Evolutionary conservation across 64 coral and sea anemone species (phyloP).

Genomic region (Cladopsammia gracilis): DNA sequence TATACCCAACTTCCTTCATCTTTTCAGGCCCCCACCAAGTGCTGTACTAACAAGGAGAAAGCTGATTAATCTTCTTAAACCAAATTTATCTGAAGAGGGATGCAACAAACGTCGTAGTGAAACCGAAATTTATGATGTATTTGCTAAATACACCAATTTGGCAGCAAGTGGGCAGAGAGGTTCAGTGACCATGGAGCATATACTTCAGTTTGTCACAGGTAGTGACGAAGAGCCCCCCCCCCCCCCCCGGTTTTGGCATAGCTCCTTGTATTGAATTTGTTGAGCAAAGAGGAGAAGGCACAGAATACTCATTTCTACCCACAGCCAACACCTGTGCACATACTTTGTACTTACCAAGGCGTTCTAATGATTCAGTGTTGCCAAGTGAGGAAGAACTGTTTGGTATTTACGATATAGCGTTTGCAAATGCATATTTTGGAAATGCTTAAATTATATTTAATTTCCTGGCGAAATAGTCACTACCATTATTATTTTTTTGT

Average conservation of each 20-base stretch:
- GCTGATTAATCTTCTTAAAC: constrained; percentile 7
- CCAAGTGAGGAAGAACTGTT: constrained; percentile 45
- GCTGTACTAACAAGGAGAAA: background rate
- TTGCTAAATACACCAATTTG: constrained; percentile 6
- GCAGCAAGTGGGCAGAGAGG: constrained; percentile 41
- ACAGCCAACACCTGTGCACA: constrained; percentile 55
- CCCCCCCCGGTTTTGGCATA: background rate
- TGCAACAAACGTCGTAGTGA: constrained; percentile 25
- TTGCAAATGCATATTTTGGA: constrained; percentile 61
- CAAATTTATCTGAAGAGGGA: constrained; percentile 51
- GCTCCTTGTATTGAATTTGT: constrained; percentile 51
- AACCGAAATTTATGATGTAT: constrained; percentile 17
- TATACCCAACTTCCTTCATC: constrained; percentile 49
- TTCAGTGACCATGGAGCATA: constrained; percentile 8
- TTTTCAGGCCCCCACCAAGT: constrained; percentile 28
- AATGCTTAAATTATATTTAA: background rate
- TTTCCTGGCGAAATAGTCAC: too few relatives aligned
- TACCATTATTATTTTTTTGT: too few relatives aligned
- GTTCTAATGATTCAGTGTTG: background rate
- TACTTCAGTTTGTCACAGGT: constrained; percentile 56
- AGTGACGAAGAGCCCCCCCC: constrained; percentile 28
- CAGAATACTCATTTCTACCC: constrained; percentile 40
- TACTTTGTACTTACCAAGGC: constrained; percentile 35
- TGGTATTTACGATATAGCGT: constrained; percentile 64
- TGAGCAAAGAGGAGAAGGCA: background rate